Percentiles rank a stretch among this genome's conserved stretches.
Evolutionary conservation across 2,113 vertebrate genomes (phyloP).

Genomic region (Collichthys lucidus): DNA sequence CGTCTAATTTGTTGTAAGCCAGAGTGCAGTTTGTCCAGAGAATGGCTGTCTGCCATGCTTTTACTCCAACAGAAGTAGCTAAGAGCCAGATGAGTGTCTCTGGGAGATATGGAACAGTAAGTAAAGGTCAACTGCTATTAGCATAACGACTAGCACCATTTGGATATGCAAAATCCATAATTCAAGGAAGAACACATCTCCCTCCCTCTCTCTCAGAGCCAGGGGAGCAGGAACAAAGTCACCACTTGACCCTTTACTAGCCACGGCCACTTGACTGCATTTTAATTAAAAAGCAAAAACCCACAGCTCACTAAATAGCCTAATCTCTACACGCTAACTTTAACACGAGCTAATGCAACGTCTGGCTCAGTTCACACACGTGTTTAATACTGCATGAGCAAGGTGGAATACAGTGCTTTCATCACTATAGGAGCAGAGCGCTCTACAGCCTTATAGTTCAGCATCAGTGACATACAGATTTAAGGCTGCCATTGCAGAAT

Average conservation of each 20-base stretch:
- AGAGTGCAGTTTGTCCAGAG: conserved; percentile 40
- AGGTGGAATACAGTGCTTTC: conserved; percentile 48
- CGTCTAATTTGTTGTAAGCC: conserved; percentile 52
- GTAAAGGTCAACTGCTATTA: conserved; percentile 81
- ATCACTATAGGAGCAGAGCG: conserved; percentile 14
- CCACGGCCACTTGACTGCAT: conserved; percentile 75
- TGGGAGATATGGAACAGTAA: conserved; percentile 72
- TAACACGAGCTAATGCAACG: conserved; percentile 64
- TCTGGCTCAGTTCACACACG: conserved; percentile 52
- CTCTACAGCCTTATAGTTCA: conserved; percentile 12
- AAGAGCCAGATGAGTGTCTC: conserved; percentile 67
- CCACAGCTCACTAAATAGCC: conserved; percentile 63
- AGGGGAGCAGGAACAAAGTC: conserved; percentile 78
- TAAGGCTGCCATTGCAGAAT: conserved; percentile 12
- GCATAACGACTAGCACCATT: conserved; percentile 73
- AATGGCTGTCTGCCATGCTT: conserved; percentile 52
- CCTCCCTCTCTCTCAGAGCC: conserved; percentile 44
- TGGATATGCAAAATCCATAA: conserved; percentile 81
- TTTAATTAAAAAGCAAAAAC: conserved; percentile 83
- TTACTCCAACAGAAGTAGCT: conserved; percentile 49
- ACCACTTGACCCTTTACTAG: conserved; percentile 80
- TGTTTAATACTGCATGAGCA: conserved; percentile 66
- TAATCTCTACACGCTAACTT: conserved; percentile 70
- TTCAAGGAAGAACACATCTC: conserved; percentile 67
- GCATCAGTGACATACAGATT: conserved; percentile 26